phyloP scores from a whole-genome alignment of 2,888 invertebrate species.

The Chalcis sispes region DNA sequence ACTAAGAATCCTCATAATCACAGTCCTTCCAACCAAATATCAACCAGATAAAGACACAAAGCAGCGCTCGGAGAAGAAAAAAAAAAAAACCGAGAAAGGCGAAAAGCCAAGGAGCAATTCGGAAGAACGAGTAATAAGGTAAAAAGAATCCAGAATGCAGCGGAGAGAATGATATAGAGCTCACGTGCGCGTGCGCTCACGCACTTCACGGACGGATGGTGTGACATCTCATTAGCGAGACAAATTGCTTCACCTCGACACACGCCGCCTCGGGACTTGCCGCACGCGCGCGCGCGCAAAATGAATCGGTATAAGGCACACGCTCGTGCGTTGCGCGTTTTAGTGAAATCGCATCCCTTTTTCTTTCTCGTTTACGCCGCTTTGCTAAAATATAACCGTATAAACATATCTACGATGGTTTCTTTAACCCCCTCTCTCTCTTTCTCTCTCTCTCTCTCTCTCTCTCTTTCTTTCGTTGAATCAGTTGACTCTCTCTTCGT shows the following conservation, averaged over 20 bases:
- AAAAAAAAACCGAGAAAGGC: background rate
- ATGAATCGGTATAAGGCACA: slow-evolving; percentile 28
- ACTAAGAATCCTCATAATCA: background rate
- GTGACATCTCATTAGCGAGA: slow-evolving; percentile 76
- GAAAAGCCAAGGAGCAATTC: background rate
- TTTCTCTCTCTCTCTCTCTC: background rate
- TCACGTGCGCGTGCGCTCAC: slow-evolving; percentile 24
- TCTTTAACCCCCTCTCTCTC: too few relatives aligned
- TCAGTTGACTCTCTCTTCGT: too few relatives aligned
- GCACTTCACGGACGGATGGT: slow-evolving; percentile 68
- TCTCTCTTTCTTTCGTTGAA: too few relatives aligned
- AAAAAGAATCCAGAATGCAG: background rate
- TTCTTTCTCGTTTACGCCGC: background rate
- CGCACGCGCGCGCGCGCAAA: slow-evolving; percentile 5
- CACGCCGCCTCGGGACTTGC: too few relatives aligned
- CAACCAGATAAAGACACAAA: background rate
- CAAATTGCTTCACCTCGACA: slow-evolving; percentile 74
- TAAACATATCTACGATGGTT: background rate
- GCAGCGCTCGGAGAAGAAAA: background rate
- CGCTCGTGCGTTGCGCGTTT: slow-evolving; percentile 20
- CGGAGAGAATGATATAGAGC: slow-evolving; percentile 45
- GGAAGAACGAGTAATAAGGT: background rate
- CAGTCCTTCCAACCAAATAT: background rate
- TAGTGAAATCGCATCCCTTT: slow-evolving; percentile 42
- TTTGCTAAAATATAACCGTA: slow-evolving; percentile 25